Evolutionary conservation across 2,113 vertebrate species (phyloP).

Genomic region (Danionella cerebrum): DNA sequence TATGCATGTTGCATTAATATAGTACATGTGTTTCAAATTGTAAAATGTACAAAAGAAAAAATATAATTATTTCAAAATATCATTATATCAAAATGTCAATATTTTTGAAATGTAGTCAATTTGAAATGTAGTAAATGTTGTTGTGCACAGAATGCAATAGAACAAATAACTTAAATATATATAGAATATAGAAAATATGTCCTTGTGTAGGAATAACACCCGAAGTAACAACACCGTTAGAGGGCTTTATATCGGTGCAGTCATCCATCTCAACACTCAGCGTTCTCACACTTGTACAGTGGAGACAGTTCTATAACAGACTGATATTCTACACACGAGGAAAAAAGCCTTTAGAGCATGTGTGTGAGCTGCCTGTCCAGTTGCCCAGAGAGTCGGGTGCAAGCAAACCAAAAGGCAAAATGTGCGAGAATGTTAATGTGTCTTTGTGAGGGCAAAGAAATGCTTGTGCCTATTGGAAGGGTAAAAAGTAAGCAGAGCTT

Average conservation of each 20-base stretch:
- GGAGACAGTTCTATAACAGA: conserved; percentile 5
- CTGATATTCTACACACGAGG: not conserved
- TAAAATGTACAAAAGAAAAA: no score
- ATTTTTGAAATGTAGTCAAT: no score
- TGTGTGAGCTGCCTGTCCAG: not conserved
- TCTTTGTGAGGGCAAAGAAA: conserved; percentile 2
- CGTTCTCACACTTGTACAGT: conserved; percentile 1
- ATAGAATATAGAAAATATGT: no score
- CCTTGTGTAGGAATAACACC: not conserved
- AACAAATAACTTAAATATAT: no score
- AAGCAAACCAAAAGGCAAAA: conserved; percentile 8
- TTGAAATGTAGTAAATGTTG: no score
- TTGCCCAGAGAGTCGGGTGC: not conserved
- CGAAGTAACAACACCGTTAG: no score
- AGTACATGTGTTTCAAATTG: no score
- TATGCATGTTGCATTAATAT: no score
- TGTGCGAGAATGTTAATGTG: conserved; percentile 1
- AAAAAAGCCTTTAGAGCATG: not conserved
- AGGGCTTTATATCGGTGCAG: conserved; percentile 8
- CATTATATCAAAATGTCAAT: no score
- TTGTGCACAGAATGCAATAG: no score
- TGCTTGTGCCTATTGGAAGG: conserved; percentile 7
- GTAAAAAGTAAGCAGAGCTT: conserved; percentile 8
- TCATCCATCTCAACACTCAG: conserved; percentile 6
- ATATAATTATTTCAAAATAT: no score